Conservation (phyloP, 1,140 invertebrate species). For the Nephila pilipes region DNA sequence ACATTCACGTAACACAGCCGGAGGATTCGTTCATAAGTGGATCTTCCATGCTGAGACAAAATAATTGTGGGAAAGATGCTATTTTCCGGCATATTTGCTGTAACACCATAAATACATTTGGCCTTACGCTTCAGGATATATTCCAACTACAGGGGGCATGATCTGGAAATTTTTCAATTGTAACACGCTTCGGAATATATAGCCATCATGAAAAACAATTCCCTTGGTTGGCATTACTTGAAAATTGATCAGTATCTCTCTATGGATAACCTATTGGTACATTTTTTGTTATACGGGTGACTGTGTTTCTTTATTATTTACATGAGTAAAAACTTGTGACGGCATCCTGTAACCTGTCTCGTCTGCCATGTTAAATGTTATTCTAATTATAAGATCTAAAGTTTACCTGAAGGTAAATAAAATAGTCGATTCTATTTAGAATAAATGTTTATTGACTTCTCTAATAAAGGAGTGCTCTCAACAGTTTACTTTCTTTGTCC, state of each 20-base stretch:
- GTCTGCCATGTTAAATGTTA: too few species aligned
- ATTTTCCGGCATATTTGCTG: background rate
- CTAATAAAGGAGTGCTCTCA: too few species aligned
- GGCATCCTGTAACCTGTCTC: too few species aligned
- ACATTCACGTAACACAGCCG: background rate
- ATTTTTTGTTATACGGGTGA: too few species aligned
- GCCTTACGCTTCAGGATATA: background rate
- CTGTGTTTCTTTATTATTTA: too few species aligned
- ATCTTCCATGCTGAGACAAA: background rate
- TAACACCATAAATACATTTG: background rate
- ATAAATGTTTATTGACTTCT: too few species aligned
- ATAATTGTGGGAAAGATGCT: constrained; percentile 10
- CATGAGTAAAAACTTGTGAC: too few species aligned
- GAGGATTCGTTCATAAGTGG: background rate
- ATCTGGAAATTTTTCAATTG: background rate
- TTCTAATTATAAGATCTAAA: too few species aligned
- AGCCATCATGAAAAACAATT: background rate
- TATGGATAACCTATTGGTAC: too few species aligned
- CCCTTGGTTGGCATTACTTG: background rate
- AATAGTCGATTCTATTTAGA: too few species aligned
- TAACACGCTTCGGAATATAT: background rate
- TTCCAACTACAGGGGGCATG: background rate
- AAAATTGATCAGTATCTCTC: background rate
- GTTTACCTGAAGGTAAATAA: too few species aligned
- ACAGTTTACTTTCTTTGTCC: too few species aligned